phyloP scores from a whole-genome alignment of 2,888 invertebrate genomes.

The Serrognathus titanus region DNA sequence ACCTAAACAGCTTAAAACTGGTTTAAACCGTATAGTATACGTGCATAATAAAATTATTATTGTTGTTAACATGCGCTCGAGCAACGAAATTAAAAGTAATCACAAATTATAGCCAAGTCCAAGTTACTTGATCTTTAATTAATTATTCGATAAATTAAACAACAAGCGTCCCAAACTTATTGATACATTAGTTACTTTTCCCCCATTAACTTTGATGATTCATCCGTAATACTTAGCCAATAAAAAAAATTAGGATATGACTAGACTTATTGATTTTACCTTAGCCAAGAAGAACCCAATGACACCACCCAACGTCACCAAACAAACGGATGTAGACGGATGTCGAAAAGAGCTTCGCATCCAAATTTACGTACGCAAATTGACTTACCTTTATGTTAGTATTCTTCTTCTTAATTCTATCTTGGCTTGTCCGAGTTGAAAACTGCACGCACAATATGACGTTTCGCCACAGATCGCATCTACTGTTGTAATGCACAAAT shows the following conservation, averaged over 20 bases:
- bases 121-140: too few species aligned
- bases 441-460: constrained; percentile 21
- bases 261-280: constrained; percentile 19
- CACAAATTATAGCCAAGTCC: too few species aligned
- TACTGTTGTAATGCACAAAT: constrained; percentile 37
- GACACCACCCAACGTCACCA: constrained; percentile 12
- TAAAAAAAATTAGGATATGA: constrained; percentile 4
- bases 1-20: constrained; percentile 12
- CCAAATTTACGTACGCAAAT: not conserved
- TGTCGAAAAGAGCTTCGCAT: not conserved
- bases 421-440: not conserved
- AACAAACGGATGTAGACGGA: not conserved
- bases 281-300: constrained; percentile 11
- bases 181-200: not conserved
- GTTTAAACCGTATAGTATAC: constrained; percentile 6
- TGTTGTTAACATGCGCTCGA: not conserved
- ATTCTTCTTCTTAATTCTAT: not conserved
- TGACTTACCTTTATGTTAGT: not conserved
- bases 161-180: too few species aligned
- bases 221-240: not conserved
- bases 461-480: constrained; percentile 26
- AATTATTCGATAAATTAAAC: too few species aligned
- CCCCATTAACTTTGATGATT: not conserved
- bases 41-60: constrained; percentile 5
- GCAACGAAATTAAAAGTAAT: too few species aligned